Percentiles rank a stretch among this genome's conserved stretches.
phyloP scores from a whole-genome alignment of 53 echinoderm and acorn worm species.

The Apostichopus leukothele region DNA sequence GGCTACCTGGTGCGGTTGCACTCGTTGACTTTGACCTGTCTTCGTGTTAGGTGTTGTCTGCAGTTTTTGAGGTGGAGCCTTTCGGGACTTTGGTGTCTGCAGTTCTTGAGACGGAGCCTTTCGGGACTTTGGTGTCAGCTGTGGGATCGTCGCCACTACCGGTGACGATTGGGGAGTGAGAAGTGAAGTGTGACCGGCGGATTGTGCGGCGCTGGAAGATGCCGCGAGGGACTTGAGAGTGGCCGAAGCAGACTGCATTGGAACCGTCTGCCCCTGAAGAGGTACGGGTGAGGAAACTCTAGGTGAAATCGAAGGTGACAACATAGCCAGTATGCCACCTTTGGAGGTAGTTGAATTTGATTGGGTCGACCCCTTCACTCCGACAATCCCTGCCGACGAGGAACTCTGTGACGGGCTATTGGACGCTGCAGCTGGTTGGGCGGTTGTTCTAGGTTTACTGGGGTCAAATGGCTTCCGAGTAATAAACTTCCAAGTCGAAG shows the following conservation, averaged over 20 bases:
- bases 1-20: not conserved
- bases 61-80: not conserved
- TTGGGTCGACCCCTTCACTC: not conserved
- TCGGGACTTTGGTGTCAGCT: not conserved
- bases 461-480: slow-evolving; percentile 31
- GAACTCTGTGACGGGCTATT: slow-evolving; percentile 7
- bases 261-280: not conserved
- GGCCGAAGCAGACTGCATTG: not conserved
- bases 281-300: not conserved
- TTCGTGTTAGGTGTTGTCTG: not conserved
- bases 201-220: not conserved
- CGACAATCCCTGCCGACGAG: not conserved
- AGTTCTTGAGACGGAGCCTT: not conserved
- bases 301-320: not conserved
- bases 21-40: not conserved
- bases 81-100: not conserved
- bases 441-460: not conserved
- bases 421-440: not conserved
- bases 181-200: not conserved
- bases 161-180: not conserved
- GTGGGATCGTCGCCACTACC: not conserved
- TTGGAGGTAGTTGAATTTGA: not conserved
- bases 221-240: slow-evolving; percentile 3
- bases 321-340: slow-evolving; percentile 19
- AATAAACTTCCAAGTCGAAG: slow-evolving; percentile 60